phyloP scores from a whole-genome alignment of 2,113 vertebrate genomes.

The Desmodus rotundus region DNA sequence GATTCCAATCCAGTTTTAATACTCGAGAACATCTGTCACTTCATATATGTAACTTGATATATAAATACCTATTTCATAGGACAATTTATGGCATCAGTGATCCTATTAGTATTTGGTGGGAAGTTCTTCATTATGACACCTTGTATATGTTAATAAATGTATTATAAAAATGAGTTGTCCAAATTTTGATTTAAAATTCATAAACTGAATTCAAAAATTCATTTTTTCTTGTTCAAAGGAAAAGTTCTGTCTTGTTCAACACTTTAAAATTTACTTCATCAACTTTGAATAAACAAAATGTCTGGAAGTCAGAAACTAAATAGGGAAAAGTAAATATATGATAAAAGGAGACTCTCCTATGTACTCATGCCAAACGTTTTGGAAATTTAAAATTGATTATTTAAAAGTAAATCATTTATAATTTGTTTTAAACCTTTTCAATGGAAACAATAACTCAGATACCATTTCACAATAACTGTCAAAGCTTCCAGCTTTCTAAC shows the following conservation, averaged over 20 bases:
- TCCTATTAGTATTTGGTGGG: neutral
- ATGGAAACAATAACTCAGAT: neutral
- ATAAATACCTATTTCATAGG: slow-evolving; percentile 44
- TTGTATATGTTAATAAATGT: neutral
- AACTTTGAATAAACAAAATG: slow-evolving; percentile 2
- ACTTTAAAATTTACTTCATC: slow-evolving; percentile 36
- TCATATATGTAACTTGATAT: slow-evolving; percentile 6
- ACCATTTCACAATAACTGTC: neutral
- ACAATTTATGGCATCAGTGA: neutral
- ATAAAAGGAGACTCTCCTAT: neutral
- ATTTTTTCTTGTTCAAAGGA: slow-evolving; percentile 20
- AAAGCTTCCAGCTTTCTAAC: neutral
- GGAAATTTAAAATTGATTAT: slow-evolving; percentile 46
- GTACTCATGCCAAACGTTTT: slow-evolving; percentile 9
- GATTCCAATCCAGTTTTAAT: neutral
- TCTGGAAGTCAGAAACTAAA: neutral
- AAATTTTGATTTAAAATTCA: slow-evolving; percentile 2
- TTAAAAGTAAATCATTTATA: neutral
- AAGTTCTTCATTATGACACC: neutral
- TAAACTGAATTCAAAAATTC: neutral
- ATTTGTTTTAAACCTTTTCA: neutral
- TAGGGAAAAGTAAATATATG: neutral
- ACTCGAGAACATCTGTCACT: neutral
- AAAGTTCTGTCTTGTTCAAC: neutral
- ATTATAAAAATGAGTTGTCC: slow-evolving; percentile 35